Base-by-base conservation (phyloP, 2,797 vertebrate genomes). In the Melopsittacus undulatus region DNA sequence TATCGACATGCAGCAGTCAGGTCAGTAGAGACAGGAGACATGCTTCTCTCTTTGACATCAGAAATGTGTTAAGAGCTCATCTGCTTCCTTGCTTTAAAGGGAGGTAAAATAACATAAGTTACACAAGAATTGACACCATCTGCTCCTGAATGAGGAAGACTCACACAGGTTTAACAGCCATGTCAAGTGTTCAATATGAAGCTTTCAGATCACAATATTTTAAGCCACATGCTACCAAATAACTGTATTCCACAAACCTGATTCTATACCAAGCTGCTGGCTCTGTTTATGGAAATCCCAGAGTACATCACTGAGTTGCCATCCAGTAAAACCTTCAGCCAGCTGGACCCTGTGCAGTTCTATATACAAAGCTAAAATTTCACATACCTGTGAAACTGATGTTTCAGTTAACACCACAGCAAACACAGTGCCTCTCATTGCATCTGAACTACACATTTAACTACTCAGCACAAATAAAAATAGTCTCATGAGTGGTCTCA, bases 1-100 rank as follows among this genome's bases (percentile, higher is more conserved):
- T 98, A 98, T 90, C 97, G 85, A 70, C 97, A 98, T 0, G 77
- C 73, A 19, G 97, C 97, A 32, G 19, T 70, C 91, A 98, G 98
- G 98, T 98, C 70, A 97, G 98, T 87, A 1, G 48, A 69, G 21
- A 9, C 0, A 5, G 21, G 38, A 85, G 36, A 76, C 3, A 1
- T 27, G 43, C 87, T 92, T 83, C 51, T 95, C 27, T 74, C 64
- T 83, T 54, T 83, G 63, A 74, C 22, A 87, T 57, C 54, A 49
- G 68, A 66, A 87, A 83, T 13, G 24, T 21, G 43, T 64, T 83
- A 45, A 67, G 40, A 75, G 23, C 40, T 79, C 75, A 73, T 43
- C 61, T 78, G 32, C 63, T 80, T 94, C 72, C 26, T 74, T 69
- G 48, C 56, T 81, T 83, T 76, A 64, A 89, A 85, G 18, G 36